Base-by-base conservation (phyloP, 1,140 invertebrate species). In the Zaprionus capensis region DNA sequence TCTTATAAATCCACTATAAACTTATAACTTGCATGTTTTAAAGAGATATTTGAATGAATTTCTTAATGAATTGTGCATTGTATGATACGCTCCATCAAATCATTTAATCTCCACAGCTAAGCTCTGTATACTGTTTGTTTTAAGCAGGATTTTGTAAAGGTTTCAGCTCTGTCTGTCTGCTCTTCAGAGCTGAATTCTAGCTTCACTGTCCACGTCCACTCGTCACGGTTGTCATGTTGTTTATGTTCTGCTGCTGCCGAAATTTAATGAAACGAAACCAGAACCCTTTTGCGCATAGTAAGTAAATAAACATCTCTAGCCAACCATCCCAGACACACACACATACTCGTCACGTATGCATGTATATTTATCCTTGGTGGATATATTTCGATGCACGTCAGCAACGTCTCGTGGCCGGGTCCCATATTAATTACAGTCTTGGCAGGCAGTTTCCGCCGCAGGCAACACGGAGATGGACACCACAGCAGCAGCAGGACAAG, bases 361-460 rank as follows among this genome's bases (percentile, higher is more conserved):
- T 55, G 56, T 57, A 53, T 53, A 49, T 36, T 17, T 65, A 26
- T 24, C 15, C 59, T 28, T 53, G 66, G 51, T 44, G n/a, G 20
- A 22, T 64, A 17, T 64, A 22, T 28, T 51, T 51, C 20, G 46
- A 62, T 59, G 46, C 63, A 66, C 51, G 71, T 77, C 62, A 57
- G 57, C 38, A 51, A 12, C 70, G 57, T 67, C 63, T 78, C 59
- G 58, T 75, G 75, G 61, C 44, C 72, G 68, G 81, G 77, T 64
- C 74, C 77, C 72, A 73, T 90, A 88, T 88, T 88, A 88, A 88
- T 88, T 88, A 84, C 85, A 84, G 61, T 86, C 75, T 85, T 90
- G 81, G 73, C 64, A 87, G 78, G 68, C 76, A 78, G 78, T 67
- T 78, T 70, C 59, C 65, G 81, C 84, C 81, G 51, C 51, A 68